Evolutionary conservation across 2,888 invertebrate genomes (phyloP).

Genomic region (Microctonus brassicae): DNA sequence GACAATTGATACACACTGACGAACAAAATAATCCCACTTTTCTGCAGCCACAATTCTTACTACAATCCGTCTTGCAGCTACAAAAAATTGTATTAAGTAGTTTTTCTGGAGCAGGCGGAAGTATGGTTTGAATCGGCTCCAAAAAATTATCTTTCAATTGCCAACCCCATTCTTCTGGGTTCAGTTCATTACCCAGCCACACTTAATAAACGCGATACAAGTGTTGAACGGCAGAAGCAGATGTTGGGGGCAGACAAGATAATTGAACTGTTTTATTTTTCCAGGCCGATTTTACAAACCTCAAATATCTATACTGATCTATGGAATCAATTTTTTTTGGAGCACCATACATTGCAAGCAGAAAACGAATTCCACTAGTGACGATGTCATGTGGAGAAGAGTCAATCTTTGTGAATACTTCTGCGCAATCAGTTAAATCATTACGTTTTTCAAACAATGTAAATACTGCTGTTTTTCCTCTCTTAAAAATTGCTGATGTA

Average conservation of each 20-base stretch:
- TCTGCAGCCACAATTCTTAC: constrained; percentile 51
- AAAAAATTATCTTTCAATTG: constrained; percentile 45
- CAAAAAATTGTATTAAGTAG: constrained; percentile 53
- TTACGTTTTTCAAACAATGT: constrained; percentile 40
- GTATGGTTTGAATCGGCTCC: constrained; percentile 40
- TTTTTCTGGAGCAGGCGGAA: constrained; percentile 50
- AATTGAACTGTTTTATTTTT: constrained; percentile 47
- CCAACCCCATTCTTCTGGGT: constrained; percentile 54
- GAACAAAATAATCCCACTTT: constrained; percentile 52
- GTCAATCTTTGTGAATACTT: constrained; percentile 45
- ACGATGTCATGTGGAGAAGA: constrained; percentile 45
- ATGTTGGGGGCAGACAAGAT: constrained; percentile 49
- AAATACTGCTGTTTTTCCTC: constrained; percentile 46
- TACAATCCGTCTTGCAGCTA: constrained; percentile 51
- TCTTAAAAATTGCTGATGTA: constrained; percentile 45
- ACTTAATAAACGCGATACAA: constrained; percentile 48
- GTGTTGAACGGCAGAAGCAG: constrained; percentile 52
- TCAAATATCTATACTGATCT: constrained; percentile 50
- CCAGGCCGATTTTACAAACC: constrained; percentile 46
- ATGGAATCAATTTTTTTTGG: constrained; percentile 47
- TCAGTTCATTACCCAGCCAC: constrained; percentile 48
- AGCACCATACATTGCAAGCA: constrained; percentile 52
- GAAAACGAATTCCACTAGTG: constrained; percentile 52
- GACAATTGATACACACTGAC: constrained; percentile 52
- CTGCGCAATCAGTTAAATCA: constrained; percentile 33